These are phyloP conservation scores for Myotis planiceps DNA, from an alignment of 2,797 vertebrate genomes.

Conservation along the genomic window DNA sequence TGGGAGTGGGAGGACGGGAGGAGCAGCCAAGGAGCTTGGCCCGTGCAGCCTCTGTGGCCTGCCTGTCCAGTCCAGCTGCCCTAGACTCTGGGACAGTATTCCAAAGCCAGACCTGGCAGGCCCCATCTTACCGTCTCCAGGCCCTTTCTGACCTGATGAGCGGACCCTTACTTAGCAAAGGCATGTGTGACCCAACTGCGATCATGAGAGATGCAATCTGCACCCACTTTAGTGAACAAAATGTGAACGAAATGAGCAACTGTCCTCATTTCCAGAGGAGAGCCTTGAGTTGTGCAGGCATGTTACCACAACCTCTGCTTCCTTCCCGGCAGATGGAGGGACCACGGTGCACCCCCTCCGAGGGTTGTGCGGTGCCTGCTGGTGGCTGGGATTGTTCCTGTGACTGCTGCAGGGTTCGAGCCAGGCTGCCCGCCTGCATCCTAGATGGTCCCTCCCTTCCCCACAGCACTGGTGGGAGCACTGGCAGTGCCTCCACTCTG, in stretches of 20 bases:
- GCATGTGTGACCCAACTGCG: too few relatives aligned
- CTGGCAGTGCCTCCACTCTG: neutral
- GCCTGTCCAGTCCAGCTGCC: neutral
- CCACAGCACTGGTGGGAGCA: neutral
- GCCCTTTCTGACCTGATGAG: neutral
- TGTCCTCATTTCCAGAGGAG: neutral
- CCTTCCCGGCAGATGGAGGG: neutral
- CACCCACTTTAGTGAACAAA: neutral
- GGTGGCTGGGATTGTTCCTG: neutral
- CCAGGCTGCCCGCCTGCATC: neutral
- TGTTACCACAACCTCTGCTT: neutral
- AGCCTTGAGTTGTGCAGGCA: neutral
- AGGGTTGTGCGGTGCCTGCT: accelerated
- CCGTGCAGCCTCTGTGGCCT: neutral
- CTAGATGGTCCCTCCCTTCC: neutral
- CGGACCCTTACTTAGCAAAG: neutral
- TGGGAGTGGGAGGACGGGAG: neutral
- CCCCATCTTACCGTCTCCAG: neutral
- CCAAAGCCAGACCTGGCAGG: neutral
- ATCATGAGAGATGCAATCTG: neutral
- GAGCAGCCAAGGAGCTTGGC: neutral
- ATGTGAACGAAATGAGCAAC: neutral
- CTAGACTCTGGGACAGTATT: neutral
- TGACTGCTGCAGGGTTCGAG: too few relatives aligned
- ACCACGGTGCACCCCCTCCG: accelerated